These are phyloP conservation scores for Hypsopygia costalis DNA, from an alignment of 2,888 invertebrate genomes.

Conservation along the genomic window DNA sequence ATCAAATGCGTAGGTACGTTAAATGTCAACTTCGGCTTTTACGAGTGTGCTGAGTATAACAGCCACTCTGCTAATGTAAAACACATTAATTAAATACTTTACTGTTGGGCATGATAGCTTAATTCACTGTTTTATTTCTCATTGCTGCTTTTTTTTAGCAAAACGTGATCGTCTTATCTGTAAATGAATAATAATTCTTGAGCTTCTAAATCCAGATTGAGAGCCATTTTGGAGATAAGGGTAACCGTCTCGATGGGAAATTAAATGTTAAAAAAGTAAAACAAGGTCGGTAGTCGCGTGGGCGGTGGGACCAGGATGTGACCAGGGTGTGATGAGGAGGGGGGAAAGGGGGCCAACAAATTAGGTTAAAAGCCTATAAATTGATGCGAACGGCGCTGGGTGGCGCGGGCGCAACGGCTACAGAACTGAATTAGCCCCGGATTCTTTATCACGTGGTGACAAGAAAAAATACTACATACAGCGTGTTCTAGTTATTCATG, in stretches of 20 bases:
- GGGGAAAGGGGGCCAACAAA: slow-evolving; percentile 57
- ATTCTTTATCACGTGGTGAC: slow-evolving; percentile 71
- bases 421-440: slow-evolving; percentile 71
- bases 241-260: slow-evolving; percentile 41
- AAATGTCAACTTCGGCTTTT: slow-evolving; percentile 64
- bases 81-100: slow-evolving; percentile 65
- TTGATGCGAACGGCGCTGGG: slow-evolving; percentile 72
- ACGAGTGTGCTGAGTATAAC: slow-evolving; percentile 51
- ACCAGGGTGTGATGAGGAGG: slow-evolving; percentile 17
- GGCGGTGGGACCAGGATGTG: slow-evolving; percentile 31
- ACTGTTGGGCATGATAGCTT: slow-evolving; percentile 64
- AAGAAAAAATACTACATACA: slow-evolving; percentile 60
- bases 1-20: slow-evolving; percentile 45
- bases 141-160: slow-evolving; percentile 36
- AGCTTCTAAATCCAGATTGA: slow-evolving; percentile 50
- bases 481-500: slow-evolving; percentile 42
- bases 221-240: slow-evolving; percentile 45
- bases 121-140: slow-evolving; percentile 55
- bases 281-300: slow-evolving; percentile 42
- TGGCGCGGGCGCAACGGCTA: slow-evolving; percentile 62
- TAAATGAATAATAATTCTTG: slow-evolving; percentile 35
- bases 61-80: slow-evolving; percentile 65
- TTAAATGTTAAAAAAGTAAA: slow-evolving; percentile 50
- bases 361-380: slow-evolving; percentile 79
- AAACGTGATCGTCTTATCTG: slow-evolving; percentile 40